These are phyloP conservation scores for Drosophila sproati DNA, from an alignment of 1,140 invertebrate species.

Conservation along the genomic window DNA sequence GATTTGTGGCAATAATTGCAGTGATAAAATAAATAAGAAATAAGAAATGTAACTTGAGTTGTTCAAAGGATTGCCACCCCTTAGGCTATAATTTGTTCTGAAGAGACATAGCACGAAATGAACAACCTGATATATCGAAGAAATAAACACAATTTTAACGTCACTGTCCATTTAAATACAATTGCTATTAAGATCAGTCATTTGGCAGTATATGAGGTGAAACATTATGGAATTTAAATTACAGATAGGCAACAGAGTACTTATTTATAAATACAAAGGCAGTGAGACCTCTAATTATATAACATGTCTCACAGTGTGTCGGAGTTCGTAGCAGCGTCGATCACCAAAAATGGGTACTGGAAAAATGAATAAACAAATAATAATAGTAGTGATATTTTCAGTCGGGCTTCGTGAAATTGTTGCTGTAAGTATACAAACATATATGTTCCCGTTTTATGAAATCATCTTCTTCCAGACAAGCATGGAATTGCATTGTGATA, in stretches of 20 bases:
- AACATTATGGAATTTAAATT: background rate
- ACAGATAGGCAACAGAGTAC: background rate
- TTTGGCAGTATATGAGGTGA: too few species aligned
- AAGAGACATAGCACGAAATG: too few species aligned
- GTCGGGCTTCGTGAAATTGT: background rate
- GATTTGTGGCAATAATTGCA: too few species aligned
- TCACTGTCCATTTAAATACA: too few species aligned
- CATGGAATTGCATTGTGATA: constrained; percentile 10
- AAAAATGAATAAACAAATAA: background rate
- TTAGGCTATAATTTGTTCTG: too few species aligned
- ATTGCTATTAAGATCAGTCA: too few species aligned
- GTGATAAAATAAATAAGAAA: too few species aligned
- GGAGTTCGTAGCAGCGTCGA: background rate
- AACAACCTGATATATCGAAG: too few species aligned
- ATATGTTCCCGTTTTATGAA: background rate
- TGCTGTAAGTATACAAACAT: background rate
- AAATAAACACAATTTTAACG: too few species aligned
- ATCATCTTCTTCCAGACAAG: constrained; percentile 26
- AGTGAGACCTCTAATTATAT: background rate
- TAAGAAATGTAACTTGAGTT: too few species aligned
- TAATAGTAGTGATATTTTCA: background rate
- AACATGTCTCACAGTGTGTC: background rate
- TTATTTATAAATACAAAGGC: background rate
- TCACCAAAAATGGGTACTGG: background rate
- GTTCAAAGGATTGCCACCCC: too few species aligned